Evolutionary conservation across 2,113 vertebrate species (phyloP).

Genomic region (Tachycineta bicolor): DNA sequence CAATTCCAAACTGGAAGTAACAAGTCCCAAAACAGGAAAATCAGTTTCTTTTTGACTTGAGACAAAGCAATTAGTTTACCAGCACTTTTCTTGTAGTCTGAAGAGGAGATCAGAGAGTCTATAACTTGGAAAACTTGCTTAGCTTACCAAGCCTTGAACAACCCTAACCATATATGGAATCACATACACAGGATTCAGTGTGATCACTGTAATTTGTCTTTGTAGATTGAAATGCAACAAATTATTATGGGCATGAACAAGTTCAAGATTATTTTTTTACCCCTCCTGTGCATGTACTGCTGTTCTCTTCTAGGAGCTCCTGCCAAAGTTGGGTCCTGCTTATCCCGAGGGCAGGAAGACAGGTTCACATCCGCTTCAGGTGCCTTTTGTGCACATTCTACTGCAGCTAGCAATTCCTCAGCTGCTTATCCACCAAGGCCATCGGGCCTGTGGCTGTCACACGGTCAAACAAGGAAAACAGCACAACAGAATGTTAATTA

Average conservation of each 20-base stretch:
- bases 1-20: not conserved
- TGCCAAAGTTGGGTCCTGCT: not conserved
- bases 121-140: not conserved
- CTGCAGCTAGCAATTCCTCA: conserved; percentile 38
- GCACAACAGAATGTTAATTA: conserved; percentile 87
- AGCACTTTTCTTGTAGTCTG: not conserved
- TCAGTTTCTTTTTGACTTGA: not conserved
- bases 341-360: not conserved
- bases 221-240: not conserved
- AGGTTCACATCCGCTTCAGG: conserved; percentile 7
- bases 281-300: not conserved
- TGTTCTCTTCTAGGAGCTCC: not conserved
- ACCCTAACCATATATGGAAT: not conserved
- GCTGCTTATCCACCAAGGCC: conserved; percentile 65
- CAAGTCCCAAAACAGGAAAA: not conserved
- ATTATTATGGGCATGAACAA: not conserved
- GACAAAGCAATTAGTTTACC: not conserved
- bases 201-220: not conserved
- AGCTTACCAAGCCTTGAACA: not conserved
- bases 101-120: not conserved
- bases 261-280: not conserved
- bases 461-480: conserved; percentile 65
- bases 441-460: conserved; percentile 71
- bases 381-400: conserved; percentile 27
- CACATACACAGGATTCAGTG: fast-evolving